Conservation (phyloP, 2,888 invertebrate species). For the Serripes groenlandicus region DNA sequence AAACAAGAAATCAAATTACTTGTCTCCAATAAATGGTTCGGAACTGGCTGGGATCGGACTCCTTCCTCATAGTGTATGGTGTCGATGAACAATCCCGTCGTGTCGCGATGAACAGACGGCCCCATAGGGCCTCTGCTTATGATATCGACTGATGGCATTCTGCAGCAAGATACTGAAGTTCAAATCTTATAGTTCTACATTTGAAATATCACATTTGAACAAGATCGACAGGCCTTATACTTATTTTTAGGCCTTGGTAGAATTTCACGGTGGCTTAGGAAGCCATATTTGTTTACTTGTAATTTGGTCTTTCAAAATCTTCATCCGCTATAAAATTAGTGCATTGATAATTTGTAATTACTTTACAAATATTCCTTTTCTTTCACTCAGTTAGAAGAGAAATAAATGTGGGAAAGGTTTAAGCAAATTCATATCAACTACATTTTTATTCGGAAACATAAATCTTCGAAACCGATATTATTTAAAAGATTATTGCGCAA, state of each 20-base stretch:
- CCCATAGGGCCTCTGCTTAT: conserved; percentile 70
- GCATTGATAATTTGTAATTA: too few relatives aligned
- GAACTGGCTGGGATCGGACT: conserved; percentile 74
- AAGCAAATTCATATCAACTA: too few relatives aligned
- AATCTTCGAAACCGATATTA: neutral
- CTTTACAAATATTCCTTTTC: too few relatives aligned
- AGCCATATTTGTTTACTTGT: conserved; percentile 61
- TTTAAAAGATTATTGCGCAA: neutral
- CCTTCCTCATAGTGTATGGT: conserved; percentile 83
- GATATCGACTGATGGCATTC: conserved; percentile 71
- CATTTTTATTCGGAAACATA: neutral
- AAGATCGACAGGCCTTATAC: too few relatives aligned
- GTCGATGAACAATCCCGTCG: conserved; percentile 75
- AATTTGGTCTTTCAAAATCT: neutral
- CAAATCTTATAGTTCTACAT: neutral
- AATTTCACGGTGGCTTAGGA: neutral
- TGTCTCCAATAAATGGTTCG: conserved; percentile 82
- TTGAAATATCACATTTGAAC: neutral
- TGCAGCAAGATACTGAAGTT: conserved; percentile 19
- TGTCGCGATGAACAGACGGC: conserved; percentile 44
- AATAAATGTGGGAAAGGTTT: too few relatives aligned
- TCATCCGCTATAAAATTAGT: conserved; percentile 1
- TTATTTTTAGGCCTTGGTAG: neutral
- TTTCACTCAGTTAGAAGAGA: too few relatives aligned
- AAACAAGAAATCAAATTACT: conserved; percentile 65